Evolutionary conservation across 2,797 vertebrate species (phyloP).

Genomic region (Tachyglossus aculeatus): DNA sequence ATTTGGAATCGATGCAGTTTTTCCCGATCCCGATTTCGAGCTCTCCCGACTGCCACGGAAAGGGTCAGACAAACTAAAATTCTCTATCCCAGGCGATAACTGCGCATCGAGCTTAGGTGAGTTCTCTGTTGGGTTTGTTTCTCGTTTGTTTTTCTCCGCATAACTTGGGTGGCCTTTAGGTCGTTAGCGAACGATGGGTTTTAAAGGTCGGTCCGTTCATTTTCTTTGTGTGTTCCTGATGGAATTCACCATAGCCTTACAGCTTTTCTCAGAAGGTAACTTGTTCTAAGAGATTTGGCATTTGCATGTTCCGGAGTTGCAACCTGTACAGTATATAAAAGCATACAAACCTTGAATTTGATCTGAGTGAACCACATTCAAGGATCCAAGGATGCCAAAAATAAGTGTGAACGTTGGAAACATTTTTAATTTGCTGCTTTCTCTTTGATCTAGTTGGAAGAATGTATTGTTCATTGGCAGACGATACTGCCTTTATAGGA

Average conservation of each 20-base stretch:
- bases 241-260: conserved; percentile 95
- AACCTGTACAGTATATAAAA: conserved; percentile 78
- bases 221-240: conserved; percentile 79
- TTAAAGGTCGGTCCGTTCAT: conserved; percentile 77
- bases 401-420: conserved; percentile 75
- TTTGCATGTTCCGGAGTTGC: conserved; percentile 81
- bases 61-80: conserved; percentile 72
- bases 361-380: conserved; percentile 77
- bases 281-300: conserved; percentile 72
- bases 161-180: conserved; percentile 77
- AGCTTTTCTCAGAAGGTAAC: conserved; percentile 77
- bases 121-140: no score
- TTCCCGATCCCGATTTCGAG: conserved; percentile 66
- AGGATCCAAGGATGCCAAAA: conserved; percentile 83
- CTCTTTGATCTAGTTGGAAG: conserved; percentile 78
- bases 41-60: conserved; percentile 65
- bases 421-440: conserved; percentile 84
- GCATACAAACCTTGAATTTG: conserved; percentile 71
- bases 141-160: no score
- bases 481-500: conserved; percentile 83
- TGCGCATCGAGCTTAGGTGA: conserved; percentile 72
- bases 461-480: conserved; percentile 77
- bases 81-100: conserved; percentile 76
- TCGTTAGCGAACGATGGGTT: conserved; percentile 63
- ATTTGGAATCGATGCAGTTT: conserved; percentile 72